A percentile compares a stretch with the other conserved stretches of the same genome.
Conservation (phyloP, 2,888 invertebrate species). For the Cosmia pyralina region DNA sequence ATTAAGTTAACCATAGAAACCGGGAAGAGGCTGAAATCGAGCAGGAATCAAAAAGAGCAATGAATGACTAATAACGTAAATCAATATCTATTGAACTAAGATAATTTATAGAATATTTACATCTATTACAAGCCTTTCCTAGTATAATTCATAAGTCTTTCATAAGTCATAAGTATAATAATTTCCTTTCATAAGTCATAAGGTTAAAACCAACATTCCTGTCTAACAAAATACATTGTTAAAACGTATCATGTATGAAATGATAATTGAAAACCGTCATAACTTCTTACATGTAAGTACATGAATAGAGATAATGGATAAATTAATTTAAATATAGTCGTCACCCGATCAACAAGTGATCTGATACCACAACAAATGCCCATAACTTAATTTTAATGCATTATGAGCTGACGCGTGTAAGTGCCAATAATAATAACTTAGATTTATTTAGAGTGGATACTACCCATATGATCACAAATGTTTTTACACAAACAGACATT, state of each 20-base stretch:
- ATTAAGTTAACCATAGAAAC: neutral
- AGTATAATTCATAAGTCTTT: too few species aligned
- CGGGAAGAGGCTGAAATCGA: neutral
- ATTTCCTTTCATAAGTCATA: too few species aligned
- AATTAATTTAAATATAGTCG: conserved; percentile 31
- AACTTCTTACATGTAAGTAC: neutral
- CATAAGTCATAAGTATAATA: too few species aligned
- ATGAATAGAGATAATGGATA: conserved; percentile 25
- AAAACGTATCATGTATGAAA: conserved; percentile 18
- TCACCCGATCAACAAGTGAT: conserved; percentile 21
- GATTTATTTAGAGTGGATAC: conserved; percentile 31
- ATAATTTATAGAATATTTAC: conserved; percentile 17
- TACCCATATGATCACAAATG: neutral
- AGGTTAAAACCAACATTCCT: conserved; percentile 3
- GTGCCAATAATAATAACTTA: conserved; percentile 35
- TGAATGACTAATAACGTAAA: conserved; percentile 1
- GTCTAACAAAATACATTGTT: conserved; percentile 17
- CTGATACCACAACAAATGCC: conserved; percentile 23
- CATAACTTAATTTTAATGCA: conserved; percentile 38
- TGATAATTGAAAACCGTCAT: conserved; percentile 11
- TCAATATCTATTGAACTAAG: neutral
- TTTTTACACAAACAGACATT: neutral
- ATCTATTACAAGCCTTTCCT: neutral
- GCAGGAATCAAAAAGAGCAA: neutral
- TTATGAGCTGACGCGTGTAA: conserved; percentile 24